Percentiles rank a stretch among this genome's conserved stretches.
Conservation (phyloP, 2,888 invertebrate species). For the Luperina testacea region DNA sequence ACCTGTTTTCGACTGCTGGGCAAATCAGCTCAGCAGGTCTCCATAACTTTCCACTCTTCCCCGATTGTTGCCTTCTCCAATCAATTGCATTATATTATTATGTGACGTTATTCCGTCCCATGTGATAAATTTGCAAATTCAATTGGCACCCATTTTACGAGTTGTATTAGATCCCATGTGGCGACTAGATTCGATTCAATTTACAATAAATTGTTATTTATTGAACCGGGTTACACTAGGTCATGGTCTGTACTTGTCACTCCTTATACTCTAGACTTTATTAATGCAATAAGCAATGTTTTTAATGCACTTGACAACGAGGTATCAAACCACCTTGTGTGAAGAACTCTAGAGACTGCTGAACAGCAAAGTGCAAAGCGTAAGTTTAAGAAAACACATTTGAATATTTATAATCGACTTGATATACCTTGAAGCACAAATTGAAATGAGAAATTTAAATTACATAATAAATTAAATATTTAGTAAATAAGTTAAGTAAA, state of each 20-base stretch:
- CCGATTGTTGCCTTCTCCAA: neutral
- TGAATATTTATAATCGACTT: slow-evolving; percentile 31
- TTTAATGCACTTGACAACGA: slow-evolving; percentile 28
- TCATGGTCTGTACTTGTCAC: slow-evolving; percentile 39
- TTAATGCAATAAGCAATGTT: slow-evolving; percentile 35
- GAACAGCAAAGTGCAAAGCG: slow-evolving; percentile 15
- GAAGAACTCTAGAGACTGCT: slow-evolving; percentile 20
- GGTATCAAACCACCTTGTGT: slow-evolving; percentile 20
- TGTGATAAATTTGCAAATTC: slow-evolving; percentile 17
- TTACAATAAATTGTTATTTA: slow-evolving; percentile 37
- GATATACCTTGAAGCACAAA: slow-evolving; percentile 38
- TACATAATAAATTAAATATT: slow-evolving; percentile 12
- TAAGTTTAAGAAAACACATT: slow-evolving; percentile 4
- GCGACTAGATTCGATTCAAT: slow-evolving; percentile 25
- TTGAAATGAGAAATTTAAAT: slow-evolving; percentile 25
- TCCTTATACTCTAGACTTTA: slow-evolving; percentile 28
- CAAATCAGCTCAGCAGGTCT: no score
- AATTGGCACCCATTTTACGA: slow-evolving; percentile 10
- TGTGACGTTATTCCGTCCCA: neutral
- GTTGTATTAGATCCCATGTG: slow-evolving; percentile 24
- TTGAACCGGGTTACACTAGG: slow-evolving; percentile 35
- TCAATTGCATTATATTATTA: neutral
- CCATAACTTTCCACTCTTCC: neutral
- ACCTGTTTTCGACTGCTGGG: neutral
- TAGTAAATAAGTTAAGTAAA: neutral